A percentile compares a stretch with the other conserved stretches of the same genome.
phyloP scores from a whole-genome alignment of 2,888 invertebrate genomes.

The Uloborus plumipes region DNA sequence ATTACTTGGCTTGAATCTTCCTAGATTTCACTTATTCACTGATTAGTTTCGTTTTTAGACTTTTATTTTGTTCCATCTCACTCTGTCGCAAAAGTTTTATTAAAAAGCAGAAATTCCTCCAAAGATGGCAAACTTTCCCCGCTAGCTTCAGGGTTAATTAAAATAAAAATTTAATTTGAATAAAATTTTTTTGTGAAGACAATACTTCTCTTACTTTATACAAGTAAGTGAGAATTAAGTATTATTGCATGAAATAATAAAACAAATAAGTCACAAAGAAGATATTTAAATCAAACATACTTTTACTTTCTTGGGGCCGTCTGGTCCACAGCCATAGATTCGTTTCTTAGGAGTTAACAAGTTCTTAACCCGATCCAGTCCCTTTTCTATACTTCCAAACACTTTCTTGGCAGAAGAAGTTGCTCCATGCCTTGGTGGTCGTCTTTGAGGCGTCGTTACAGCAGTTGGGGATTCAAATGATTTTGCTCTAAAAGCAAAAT shows the following conservation, averaged over 20 bases:
- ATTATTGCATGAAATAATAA: not conserved
- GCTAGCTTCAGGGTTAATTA: too few relatives aligned
- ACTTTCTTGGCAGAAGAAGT: constrained; percentile 76
- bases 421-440: constrained; percentile 68
- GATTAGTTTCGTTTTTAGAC: too few relatives aligned
- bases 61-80: too few relatives aligned
- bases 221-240: not conserved
- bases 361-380: constrained; percentile 78
- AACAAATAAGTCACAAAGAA: not conserved
- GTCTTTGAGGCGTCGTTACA: constrained; percentile 33
- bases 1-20: too few relatives aligned
- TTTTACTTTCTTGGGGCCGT: constrained; percentile 72
- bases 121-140: too few relatives aligned
- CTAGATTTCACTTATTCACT: too few relatives aligned
- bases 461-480: constrained; percentile 53
- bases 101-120: too few relatives aligned
- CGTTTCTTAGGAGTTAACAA: constrained; percentile 79
- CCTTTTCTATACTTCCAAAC: constrained; percentile 80
- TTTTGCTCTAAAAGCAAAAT: constrained; percentile 29
- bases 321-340: constrained; percentile 66
- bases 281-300: constrained; percentile 66
- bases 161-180: not conserved
- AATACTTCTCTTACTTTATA: too few relatives aligned
- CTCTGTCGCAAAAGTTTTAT: too few relatives aligned
- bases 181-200: too few relatives aligned